phyloP scores from a whole-genome alignment of 1,140 invertebrate genomes.

The Leptinotarsa defecta region DNA sequence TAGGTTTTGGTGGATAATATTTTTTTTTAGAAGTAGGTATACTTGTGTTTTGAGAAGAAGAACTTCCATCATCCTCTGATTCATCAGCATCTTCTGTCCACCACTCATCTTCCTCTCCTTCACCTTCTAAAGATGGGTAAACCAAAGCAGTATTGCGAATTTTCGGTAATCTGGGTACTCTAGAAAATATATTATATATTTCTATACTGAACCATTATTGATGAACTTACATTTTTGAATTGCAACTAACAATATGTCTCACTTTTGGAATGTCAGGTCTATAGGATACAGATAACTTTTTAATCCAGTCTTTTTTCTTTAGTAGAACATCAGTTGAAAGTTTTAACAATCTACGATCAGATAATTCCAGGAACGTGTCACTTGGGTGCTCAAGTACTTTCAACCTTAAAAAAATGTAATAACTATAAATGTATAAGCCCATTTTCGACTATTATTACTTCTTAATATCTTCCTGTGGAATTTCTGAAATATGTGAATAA shows the following conservation, averaged over 20 bases:
- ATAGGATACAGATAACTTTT: constrained; percentile 45
- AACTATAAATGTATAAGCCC: not conserved
- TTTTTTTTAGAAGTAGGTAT: constrained; percentile 31
- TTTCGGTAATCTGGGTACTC: constrained; percentile 30
- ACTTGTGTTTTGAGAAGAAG: constrained; percentile 24
- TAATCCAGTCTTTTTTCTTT: constrained; percentile 51
- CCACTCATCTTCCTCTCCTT: constrained; percentile 57
- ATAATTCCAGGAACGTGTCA: constrained; percentile 44
- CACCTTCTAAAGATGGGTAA: constrained; percentile 27
- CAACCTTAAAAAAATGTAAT: constrained; percentile 41
- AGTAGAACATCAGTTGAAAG: constrained; percentile 44
- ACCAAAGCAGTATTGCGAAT: constrained; percentile 37
- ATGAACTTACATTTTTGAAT: constrained; percentile 36
- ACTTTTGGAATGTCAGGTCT: constrained; percentile 43
- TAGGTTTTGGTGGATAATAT: constrained; percentile 48
- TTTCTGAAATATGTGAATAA: constrained; percentile 40
- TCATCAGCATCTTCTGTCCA: constrained; percentile 53
- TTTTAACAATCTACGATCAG: constrained; percentile 47
- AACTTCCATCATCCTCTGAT: constrained; percentile 34
- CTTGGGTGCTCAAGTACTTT: constrained; percentile 47
- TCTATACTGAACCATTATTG: no score
- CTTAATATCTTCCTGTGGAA: constrained; percentile 48
- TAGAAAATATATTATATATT: constrained; percentile 6
- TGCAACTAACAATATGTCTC: constrained; percentile 38
- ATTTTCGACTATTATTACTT: constrained; percentile 36